phyloP scores from a whole-genome alignment of 2,113 vertebrate species.

The Thalassarche chlororhynchos region DNA sequence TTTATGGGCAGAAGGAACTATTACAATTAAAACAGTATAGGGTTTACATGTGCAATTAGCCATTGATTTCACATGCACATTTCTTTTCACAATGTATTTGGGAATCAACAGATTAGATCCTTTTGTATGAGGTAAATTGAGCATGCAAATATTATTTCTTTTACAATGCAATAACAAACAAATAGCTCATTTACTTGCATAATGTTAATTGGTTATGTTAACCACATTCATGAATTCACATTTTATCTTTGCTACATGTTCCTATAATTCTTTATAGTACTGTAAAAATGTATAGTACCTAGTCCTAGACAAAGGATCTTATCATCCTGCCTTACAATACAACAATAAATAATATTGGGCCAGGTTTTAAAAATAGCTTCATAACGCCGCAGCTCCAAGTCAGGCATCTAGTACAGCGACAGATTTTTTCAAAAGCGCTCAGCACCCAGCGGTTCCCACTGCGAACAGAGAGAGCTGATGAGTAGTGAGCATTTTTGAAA shows the following conservation, averaged over 20 bases:
- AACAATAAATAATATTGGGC: neutral
- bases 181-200: constrained; percentile 5
- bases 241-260: constrained; percentile 1
- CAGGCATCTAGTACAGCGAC: neutral
- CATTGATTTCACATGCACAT: neutral
- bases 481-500: neutral
- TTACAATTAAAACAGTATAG: neutral
- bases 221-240: neutral
- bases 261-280: neutral
- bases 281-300: neutral
- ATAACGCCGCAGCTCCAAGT: neutral
- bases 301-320: neutral
- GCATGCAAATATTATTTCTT: constrained; percentile 22
- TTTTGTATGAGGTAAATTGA: neutral
- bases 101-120: neutral
- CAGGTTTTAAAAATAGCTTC: neutral
- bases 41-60: neutral
- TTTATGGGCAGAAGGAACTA: neutral
- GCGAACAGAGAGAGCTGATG: neutral
- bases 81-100: constrained; percentile 3
- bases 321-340: neutral
- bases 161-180: constrained; percentile 18
- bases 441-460: neutral
- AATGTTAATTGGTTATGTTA: constrained; percentile 35
- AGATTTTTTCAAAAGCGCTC: neutral